These are phyloP conservation scores for Halcyon chelicuti DNA, from an alignment of 2,797 vertebrate species.

Conservation along the genomic window DNA sequence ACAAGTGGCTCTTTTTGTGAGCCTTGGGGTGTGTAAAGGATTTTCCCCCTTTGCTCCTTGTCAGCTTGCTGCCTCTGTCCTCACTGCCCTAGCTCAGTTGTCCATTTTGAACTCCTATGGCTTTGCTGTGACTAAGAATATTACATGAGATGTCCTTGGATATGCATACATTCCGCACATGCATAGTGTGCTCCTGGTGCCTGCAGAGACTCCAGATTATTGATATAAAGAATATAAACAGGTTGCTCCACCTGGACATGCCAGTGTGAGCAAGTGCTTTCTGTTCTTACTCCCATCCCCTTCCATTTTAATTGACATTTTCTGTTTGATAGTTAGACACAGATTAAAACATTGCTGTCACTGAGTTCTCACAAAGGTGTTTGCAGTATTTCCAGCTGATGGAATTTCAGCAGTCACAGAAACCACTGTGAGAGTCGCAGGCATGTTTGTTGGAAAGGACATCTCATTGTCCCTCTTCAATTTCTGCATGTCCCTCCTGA, in stretches of 20 bases:
- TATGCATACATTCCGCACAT: background rate
- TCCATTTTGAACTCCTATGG: background rate
- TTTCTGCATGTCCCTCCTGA: background rate
- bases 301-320: background rate
- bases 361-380: background rate
- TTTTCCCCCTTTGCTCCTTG: background rate
- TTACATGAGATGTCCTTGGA: background rate
- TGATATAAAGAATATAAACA: background rate
- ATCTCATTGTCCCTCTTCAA: background rate
- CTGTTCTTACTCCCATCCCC: background rate
- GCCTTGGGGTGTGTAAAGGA: background rate
- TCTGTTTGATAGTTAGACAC: background rate
- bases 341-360: background rate
- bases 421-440: background rate
- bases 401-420: background rate
- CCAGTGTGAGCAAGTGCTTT: background rate
- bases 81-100: background rate
- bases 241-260: background rate
- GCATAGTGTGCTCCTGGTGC: background rate
- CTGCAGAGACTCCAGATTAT: background rate
- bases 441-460: background rate
- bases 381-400: background rate
- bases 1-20: background rate
- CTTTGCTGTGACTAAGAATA: background rate
- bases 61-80: background rate